These are phyloP conservation scores for Gandaritis pyraliata DNA, from an alignment of 2,888 invertebrate species.

Conservation along the genomic window DNA sequence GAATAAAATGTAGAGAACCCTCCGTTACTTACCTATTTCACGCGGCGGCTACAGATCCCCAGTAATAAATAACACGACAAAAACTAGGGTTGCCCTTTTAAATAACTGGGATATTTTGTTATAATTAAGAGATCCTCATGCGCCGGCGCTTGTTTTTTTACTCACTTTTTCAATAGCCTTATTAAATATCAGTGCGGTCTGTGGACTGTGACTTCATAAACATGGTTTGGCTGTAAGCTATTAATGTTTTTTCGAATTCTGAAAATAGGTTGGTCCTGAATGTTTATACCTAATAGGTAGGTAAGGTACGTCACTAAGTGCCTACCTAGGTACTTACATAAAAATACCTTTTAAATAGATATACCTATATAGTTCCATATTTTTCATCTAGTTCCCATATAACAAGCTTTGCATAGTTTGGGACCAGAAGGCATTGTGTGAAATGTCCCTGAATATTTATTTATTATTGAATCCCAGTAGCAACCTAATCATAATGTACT, in stretches of 20 bases:
- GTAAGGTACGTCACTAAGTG: too few species aligned
- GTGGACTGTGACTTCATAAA: slow-evolving; percentile 17
- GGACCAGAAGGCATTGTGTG: too few species aligned
- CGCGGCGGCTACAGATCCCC: slow-evolving; percentile 12
- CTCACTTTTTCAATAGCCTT: slow-evolving; percentile 45
- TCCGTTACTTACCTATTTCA: not conserved
- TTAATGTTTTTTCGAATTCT: not conserved
- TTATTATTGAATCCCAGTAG: too few species aligned
- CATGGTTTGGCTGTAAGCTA: slow-evolving; percentile 13
- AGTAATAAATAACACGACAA: slow-evolving; percentile 60
- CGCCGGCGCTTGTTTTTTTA: slow-evolving; percentile 70
- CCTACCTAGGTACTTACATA: too few species aligned
- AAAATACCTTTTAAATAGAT: too few species aligned
- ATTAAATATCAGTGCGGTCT: slow-evolving; percentile 44
- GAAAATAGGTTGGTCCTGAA: not conserved
- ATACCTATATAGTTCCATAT: too few species aligned
- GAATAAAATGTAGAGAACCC: slow-evolving; percentile 4
- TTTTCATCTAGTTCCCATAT: too few species aligned
- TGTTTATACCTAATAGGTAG: not conserved
- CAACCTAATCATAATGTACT: too few species aligned
- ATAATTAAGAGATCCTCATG: slow-evolving; percentile 64
- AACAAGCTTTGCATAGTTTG: too few species aligned
- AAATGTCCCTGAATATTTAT: too few species aligned
- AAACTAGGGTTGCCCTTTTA: slow-evolving; percentile 55
- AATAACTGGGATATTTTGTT: slow-evolving; percentile 77